These are phyloP conservation scores for Drosophila cyrtoloma DNA, from an alignment of 2,888 invertebrate genomes.

Conservation along the genomic window DNA sequence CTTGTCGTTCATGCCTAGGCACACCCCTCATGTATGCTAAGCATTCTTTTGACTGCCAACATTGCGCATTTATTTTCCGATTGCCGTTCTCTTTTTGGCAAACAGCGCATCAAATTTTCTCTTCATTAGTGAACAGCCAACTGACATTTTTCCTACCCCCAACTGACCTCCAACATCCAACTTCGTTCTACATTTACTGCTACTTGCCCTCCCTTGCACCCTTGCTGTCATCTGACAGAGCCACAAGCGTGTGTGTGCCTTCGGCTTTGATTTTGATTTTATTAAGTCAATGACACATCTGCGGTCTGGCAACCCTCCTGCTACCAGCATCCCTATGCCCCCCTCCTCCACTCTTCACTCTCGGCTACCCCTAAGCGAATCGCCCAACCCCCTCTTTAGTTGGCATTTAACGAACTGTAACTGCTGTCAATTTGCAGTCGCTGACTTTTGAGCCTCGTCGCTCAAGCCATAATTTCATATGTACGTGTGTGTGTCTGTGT, in stretches of 20 bases:
- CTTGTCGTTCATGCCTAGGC: background rate
- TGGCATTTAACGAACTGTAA: constrained; percentile 82
- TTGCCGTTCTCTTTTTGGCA: constrained; percentile 8
- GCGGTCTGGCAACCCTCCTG: constrained; percentile 62
- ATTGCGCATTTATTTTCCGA: constrained; percentile 13
- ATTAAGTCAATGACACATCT: constrained; percentile 82
- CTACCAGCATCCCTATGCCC: background rate
- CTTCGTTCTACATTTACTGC: background rate
- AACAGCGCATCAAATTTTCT: constrained; percentile 72
- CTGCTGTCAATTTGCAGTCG: constrained; percentile 82
- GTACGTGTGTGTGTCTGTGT: constrained; percentile 4
- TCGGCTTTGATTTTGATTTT: constrained; percentile 82
- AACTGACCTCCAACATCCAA: background rate
- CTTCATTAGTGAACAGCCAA: constrained; percentile 67
- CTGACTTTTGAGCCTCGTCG: constrained; percentile 75
- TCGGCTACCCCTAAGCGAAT: background rate
- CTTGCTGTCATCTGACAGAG: constrained; percentile 7
- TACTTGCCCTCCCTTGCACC: background rate
- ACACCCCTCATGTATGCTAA: constrained; percentile 45
- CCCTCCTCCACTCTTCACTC: background rate
- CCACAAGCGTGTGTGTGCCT: constrained; percentile 68
- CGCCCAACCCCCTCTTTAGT: constrained; percentile 17
- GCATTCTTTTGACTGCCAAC: constrained; percentile 31
- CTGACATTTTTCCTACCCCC: constrained; percentile 23
- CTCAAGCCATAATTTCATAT: constrained; percentile 66